Evolutionary conservation across 2,888 invertebrate species (phyloP), one percentile per base, ranked within the genome.

Genomic region (Aphidoletes aphidimyza): DNA sequence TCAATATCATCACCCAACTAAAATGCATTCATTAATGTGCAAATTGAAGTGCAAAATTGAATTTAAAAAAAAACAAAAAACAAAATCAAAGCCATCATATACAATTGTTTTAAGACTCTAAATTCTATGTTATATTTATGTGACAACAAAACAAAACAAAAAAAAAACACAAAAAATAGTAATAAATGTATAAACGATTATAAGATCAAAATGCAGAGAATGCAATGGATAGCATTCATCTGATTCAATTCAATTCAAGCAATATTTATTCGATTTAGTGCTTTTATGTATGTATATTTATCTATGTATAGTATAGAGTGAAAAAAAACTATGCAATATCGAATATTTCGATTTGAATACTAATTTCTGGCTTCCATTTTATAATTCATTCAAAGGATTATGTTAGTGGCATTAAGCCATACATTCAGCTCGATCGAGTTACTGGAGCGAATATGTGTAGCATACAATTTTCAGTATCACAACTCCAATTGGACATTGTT

Each of bases 181-280:
- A 47, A n/a, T n/a, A n/a, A n/a, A n/a, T n/a, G n/a, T n/a, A n/a
- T n/a, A n/a, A n/a, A n/a, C n/a, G n/a, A n/a, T n/a, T n/a, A n/a
- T n/a, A n/a, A n/a, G n/a, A n/a, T n/a, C n/a, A n/a, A n/a, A n/a
- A n/a, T 47, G 2, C 47, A 47, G 9, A 22, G 22, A 54, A 54
- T 54, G n/a, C 22, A 54, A 69, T 69, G 42, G 42, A 42, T 42
- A 6, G 42, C 42, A 42, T 42, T 42, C 42, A 42, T 42, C n/a
- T n/a, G n/a, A n/a, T n/a, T 42, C 42, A 42, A 42, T 42, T 42
- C 42, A 42, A 42, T 54, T 69, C 69, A 69, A 69, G 69, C 69
- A 69, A 69, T 69, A 69, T 69, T 69, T 69, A 69, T 69, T 69
- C 69, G n/a, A 69, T 69, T 69, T 69, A 69, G 69, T 69, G 69